Evolutionary conservation across 2,797 vertebrate species (phyloP).

Genomic region (Spinibarbus caldwelli): DNA sequence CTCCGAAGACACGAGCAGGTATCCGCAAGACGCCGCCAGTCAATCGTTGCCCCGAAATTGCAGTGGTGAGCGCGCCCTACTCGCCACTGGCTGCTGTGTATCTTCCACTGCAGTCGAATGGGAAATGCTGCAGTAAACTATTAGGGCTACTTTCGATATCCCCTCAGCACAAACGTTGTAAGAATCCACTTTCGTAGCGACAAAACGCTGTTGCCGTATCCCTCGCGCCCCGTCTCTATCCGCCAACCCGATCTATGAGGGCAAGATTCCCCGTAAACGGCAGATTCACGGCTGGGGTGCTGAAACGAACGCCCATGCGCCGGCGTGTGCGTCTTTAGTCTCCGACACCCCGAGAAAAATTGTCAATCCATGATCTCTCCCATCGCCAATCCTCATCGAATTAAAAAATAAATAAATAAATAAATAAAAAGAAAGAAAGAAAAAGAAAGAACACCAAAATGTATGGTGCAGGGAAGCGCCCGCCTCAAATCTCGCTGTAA

Average conservation of each 20-base stretch:
- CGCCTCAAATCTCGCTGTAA: slow-evolving; percentile 48
- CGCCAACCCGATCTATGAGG: slow-evolving; percentile 74
- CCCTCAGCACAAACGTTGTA: slow-evolving; percentile 68
- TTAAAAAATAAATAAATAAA: slow-evolving; percentile 11
- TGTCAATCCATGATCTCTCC: slow-evolving; percentile 73
- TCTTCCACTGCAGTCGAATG: slow-evolving; percentile 78
- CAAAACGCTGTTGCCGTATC: slow-evolving; percentile 56
- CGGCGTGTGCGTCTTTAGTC: slow-evolving; percentile 72
- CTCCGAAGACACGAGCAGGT: slow-evolving; percentile 67
- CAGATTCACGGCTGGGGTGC: slow-evolving; percentile 67
- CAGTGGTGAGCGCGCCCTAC: slow-evolving; percentile 73
- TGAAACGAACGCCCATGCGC: slow-evolving; percentile 65
- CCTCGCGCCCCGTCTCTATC: slow-evolving; percentile 58
- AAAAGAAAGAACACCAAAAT: slow-evolving; percentile 53
- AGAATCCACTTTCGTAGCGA: slow-evolving; percentile 70
- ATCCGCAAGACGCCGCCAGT: slow-evolving; percentile 79
- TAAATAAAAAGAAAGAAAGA: too few relatives aligned
- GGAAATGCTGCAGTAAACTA: slow-evolving; percentile 79
- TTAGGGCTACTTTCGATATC: slow-evolving; percentile 70
- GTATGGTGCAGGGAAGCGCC: slow-evolving; percentile 60
- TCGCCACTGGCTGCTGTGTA: slow-evolving; percentile 69
- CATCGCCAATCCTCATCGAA: slow-evolving; percentile 63
- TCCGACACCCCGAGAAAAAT: slow-evolving; percentile 65
- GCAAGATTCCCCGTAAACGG: slow-evolving; percentile 72
- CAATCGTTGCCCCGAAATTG: slow-evolving; percentile 79